Evolutionary conservation across 2,888 invertebrate species (phyloP).

Genomic region (Epirrhoe tristata): DNA sequence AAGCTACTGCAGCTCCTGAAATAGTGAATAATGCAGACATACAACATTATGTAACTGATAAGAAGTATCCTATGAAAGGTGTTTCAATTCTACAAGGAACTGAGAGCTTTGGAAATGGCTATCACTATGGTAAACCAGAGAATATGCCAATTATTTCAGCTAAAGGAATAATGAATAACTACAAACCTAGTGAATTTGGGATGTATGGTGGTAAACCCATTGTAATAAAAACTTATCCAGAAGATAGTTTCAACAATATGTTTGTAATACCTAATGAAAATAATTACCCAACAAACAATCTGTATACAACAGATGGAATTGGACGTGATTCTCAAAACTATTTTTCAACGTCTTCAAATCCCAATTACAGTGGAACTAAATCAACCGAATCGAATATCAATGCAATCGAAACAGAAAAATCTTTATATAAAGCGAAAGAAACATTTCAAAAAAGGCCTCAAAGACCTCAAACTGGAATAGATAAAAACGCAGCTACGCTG

Average conservation of each 20-base stretch:
- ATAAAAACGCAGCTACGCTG: conserved; percentile 64
- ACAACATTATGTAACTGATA: not conserved
- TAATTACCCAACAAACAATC: not conserved
- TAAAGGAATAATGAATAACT: conserved; percentile 15
- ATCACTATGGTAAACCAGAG: not conserved
- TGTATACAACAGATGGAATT: not conserved
- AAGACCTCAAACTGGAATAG: conserved; percentile 60
- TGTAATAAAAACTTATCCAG: conserved; percentile 7
- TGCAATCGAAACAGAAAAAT: conserved; percentile 21
- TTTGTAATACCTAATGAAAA: not conserved
- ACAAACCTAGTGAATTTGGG: conserved; percentile 33
- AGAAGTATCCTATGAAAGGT: not conserved
- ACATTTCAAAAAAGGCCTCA: conserved; percentile 40
- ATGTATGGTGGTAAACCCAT: conserved; percentile 35
- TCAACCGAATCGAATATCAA: not conserved
- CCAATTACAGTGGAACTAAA: not conserved
- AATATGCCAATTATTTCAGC: conserved; percentile 5
- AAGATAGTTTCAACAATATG: not conserved
- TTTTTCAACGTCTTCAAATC: not conserved
- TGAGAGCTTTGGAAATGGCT: not conserved
- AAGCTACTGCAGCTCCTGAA: not conserved
- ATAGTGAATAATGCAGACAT: not conserved
- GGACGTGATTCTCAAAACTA: not conserved
- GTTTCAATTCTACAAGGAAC: not conserved
- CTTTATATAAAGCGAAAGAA: conserved; percentile 35